phyloP scores from a whole-genome alignment of 2,113 vertebrate genomes.

The Eptesicus fuscus region DNA sequence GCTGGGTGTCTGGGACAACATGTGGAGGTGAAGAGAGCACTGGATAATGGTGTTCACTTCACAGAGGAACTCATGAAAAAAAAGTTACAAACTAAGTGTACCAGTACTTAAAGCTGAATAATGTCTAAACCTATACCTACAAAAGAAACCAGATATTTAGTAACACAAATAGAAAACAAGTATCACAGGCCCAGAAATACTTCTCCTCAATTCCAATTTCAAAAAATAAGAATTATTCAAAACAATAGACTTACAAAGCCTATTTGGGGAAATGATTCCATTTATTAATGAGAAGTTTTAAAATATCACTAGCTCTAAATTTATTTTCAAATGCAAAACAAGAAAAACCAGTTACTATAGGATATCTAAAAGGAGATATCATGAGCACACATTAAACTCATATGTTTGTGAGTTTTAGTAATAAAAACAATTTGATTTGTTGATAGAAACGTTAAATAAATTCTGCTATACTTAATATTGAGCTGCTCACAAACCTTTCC shows the following conservation, averaged over 20 bases:
- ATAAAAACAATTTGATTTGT: not conserved
- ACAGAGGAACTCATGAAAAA: not conserved
- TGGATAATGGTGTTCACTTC: not conserved
- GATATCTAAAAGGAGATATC: not conserved
- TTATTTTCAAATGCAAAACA: not conserved
- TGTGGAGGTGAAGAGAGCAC: not conserved
- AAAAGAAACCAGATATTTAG: not conserved
- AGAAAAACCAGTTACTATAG: not conserved
- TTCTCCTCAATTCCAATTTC: not conserved
- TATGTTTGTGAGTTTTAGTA: not conserved
- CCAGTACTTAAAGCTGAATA: not conserved
- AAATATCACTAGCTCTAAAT: not conserved
- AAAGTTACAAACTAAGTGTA: not conserved
- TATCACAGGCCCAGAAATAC: not conserved
- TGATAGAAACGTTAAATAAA: not conserved
- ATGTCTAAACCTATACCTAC: not conserved
- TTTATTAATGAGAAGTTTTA: not conserved
- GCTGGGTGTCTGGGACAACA: not conserved
- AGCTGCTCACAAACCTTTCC: not conserved
- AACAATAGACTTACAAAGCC: not conserved
- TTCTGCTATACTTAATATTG: not conserved
- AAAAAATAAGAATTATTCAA: not conserved
- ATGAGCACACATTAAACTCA: not conserved
- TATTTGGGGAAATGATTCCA: not conserved
- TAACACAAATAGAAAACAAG: not conserved